Evolutionary conservation across 2,797 vertebrate species (phyloP).

Genomic region (Betta splendens): DNA sequence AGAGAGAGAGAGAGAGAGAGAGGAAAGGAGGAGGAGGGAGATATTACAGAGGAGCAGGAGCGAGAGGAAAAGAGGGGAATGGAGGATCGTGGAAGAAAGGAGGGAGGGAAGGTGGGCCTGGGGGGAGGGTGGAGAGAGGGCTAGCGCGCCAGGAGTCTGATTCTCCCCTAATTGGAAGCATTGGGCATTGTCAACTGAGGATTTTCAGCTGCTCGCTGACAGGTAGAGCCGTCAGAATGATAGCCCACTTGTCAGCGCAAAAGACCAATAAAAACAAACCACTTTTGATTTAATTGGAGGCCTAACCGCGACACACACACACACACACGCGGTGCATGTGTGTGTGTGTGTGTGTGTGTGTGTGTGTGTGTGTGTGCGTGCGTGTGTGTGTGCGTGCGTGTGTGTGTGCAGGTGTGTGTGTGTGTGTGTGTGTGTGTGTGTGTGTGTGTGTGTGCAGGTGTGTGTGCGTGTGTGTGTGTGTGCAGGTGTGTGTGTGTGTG

Average conservation of each 20-base stretch:
- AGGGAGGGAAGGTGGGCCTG: conserved; percentile 79
- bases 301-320: conserved; percentile 79
- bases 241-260: conserved; percentile 99
- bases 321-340: too few species aligned
- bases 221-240: conserved; percentile 98
- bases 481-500: conserved; percentile 36
- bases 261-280: conserved; percentile 99
- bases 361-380: too few species aligned
- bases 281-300: conserved; percentile 99
- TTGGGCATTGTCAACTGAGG: conserved; percentile 99
- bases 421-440: conserved; percentile 47
- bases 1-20: conserved; percentile 26
- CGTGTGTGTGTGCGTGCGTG: too few species aligned
- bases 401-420: too few species aligned
- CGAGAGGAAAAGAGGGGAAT: conserved; percentile 63
- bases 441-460: conserved; percentile 40
- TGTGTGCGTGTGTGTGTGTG: conserved; percentile 37
- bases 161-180: conserved; percentile 99
- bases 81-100: conserved; percentile 70
- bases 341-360: conserved; percentile 46
- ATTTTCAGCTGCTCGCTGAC: conserved; percentile 97
- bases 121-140: conserved; percentile 86
- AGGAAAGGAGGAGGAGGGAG: conserved; percentile 47
- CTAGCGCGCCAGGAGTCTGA: conserved; percentile 94
- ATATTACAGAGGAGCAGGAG: conserved; percentile 49